Percentiles rank a stretch among this genome's conserved stretches.
phyloP scores from a whole-genome alignment of 2,113 vertebrate genomes.

The Pomatostomus ruficeps region DNA sequence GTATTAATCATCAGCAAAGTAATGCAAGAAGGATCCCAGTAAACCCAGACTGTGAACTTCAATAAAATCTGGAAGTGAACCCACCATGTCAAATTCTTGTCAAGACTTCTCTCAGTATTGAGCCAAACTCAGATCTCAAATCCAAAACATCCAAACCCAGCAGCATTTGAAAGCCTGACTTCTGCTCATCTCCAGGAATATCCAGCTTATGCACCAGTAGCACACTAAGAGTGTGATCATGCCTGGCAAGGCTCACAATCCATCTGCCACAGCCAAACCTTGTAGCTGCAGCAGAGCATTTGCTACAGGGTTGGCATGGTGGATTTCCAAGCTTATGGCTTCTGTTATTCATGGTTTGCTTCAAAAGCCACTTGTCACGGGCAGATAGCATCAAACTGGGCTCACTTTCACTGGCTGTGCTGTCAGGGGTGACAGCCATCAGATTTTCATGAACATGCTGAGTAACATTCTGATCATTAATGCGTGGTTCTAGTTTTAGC shows the following conservation, averaged over 20 bases:
- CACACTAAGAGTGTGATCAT: neutral
- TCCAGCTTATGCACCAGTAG: neutral
- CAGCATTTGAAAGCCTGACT: neutral
- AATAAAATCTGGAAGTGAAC: neutral
- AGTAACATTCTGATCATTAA: neutral
- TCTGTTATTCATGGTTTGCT: neutral
- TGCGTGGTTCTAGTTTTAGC: neutral
- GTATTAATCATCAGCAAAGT: conserved; percentile 42
- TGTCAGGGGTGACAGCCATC: neutral
- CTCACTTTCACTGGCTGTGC: neutral
- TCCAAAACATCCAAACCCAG: neutral
- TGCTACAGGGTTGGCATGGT: neutral
- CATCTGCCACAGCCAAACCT: neutral
- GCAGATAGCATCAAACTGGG: neutral
- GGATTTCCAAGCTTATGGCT: neutral
- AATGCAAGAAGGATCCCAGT: neutral
- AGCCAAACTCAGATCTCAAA: neutral
- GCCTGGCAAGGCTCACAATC: neutral
- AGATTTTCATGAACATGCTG: neutral
- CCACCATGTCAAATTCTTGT: neutral
- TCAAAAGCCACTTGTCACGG: neutral
- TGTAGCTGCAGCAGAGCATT: neutral
- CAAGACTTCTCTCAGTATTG: neutral
- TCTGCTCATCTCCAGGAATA: neutral
- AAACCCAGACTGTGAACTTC: neutral